Evolutionary conservation across 2,888 invertebrate species (phyloP).

Genomic region (Trissoscelio sp.): DNA sequence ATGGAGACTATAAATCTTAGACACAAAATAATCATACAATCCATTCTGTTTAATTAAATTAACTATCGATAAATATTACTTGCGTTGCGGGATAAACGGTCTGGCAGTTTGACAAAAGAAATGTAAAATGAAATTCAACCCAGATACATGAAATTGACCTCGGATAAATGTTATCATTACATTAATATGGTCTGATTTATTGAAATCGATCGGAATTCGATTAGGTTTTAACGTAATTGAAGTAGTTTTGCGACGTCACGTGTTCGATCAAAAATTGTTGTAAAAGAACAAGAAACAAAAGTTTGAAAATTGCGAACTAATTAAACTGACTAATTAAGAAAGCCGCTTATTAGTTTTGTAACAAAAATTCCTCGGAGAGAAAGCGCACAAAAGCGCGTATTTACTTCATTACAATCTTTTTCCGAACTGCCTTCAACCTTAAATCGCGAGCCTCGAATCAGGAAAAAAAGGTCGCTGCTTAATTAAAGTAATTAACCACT

Average conservation of each 20-base stretch:
- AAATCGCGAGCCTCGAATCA: slow-evolving; percentile 47
- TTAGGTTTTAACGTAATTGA: slow-evolving; percentile 32
- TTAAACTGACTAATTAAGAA: slow-evolving; percentile 57
- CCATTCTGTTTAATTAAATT: slow-evolving; percentile 59
- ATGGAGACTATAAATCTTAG: slow-evolving; percentile 32
- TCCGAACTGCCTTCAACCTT: slow-evolving; percentile 50
- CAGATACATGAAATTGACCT: slow-evolving; percentile 60
- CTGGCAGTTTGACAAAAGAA: slow-evolving; percentile 59
- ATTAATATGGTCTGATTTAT: slow-evolving; percentile 45
- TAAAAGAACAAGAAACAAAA: neutral
- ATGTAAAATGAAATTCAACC: slow-evolving; percentile 38
- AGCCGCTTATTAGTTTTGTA: slow-evolving; percentile 61
- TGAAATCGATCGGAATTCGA: slow-evolving; percentile 32
- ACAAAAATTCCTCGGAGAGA: slow-evolving; percentile 41
- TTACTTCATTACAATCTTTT: slow-evolving; percentile 58
- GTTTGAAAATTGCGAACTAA: slow-evolving; percentile 41
- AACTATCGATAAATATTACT: slow-evolving; percentile 54
- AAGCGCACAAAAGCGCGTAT: slow-evolving; percentile 55
- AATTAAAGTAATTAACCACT: slow-evolving; percentile 67
- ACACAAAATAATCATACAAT: slow-evolving; percentile 22
- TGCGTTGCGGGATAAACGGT: slow-evolving; percentile 20
- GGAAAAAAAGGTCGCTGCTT: slow-evolving; percentile 52
- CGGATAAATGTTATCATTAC: slow-evolving; percentile 29
- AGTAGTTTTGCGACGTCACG: slow-evolving; percentile 34
- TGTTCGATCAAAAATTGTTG: slow-evolving; percentile 14